Evolutionary conservation across 2,797 vertebrate genomes (phyloP).

Genomic region (Sebastes iracundus): DNA sequence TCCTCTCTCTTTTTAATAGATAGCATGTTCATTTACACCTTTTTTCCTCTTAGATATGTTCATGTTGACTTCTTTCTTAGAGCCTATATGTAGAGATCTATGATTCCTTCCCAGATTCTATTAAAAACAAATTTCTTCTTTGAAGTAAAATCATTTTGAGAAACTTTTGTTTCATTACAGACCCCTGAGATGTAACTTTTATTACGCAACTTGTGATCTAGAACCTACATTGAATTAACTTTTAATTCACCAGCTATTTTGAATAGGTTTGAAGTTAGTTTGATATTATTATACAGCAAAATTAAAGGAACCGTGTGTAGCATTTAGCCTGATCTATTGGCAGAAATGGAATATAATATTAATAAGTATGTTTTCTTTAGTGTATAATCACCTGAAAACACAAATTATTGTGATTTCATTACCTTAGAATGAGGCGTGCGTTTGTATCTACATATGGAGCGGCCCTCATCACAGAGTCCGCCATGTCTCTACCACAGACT

Average conservation of each 20-base stretch:
- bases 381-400: neutral
- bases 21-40: no score
- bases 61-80: neutral
- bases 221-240: no score
- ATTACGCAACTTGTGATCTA: no score
- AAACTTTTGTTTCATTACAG: neutral
- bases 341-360: no score
- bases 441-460: neutral
- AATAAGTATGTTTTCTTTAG: neutral
- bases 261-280: neutral
- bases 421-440: neutral
- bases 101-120: neutral
- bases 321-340: neutral
- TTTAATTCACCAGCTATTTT: neutral
- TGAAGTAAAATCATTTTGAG: no score
- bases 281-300: no score
- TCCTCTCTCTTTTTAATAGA: neutral
- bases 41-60: neutral
- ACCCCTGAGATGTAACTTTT: neutral
- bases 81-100: neutral
- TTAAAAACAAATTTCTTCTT: neutral
- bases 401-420: neutral
- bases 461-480: accelerated
- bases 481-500: no score
- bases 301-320: neutral